phyloP scores from a whole-genome alignment of 1,140 invertebrate species.

The Pseudobourletiella spinata region DNA sequence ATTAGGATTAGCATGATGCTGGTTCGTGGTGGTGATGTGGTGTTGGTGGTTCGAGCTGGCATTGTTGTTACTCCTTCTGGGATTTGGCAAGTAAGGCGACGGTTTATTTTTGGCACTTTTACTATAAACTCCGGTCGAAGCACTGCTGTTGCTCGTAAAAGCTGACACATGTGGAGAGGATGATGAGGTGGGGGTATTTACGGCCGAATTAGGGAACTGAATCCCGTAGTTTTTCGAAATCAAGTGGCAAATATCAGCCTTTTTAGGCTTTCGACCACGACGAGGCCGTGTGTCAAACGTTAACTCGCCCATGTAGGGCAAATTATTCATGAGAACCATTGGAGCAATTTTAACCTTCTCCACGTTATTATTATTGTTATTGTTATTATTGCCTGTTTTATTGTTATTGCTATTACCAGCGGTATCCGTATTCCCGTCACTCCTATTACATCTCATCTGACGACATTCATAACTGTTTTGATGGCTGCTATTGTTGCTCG shows the following conservation, averaged over 20 bases:
- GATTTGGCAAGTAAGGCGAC: not conserved
- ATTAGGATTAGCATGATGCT: not conserved
- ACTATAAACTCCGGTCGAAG: not conserved
- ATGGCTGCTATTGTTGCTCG: too few relatives aligned
- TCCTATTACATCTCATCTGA: too few relatives aligned
- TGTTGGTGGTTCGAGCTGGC: not conserved
- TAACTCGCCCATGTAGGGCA: constrained; percentile 84
- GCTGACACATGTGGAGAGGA: not conserved
- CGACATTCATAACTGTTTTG: too few relatives aligned
- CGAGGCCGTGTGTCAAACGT: constrained; percentile 72
- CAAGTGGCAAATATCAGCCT: constrained; percentile 80
- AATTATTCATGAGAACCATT: constrained; percentile 41
- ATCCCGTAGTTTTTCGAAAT: constrained; percentile 82
- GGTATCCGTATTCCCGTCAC: not conserved
- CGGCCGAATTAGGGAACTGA: constrained; percentile 29
- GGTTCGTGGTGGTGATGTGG: not conserved
- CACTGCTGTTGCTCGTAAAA: not conserved
- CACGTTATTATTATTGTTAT: not conserved
- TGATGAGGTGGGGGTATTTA: constrained; percentile 19
- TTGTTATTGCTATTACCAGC: not conserved
- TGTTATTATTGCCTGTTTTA: not conserved
- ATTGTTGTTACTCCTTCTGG: not conserved
- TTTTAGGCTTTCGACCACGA: constrained; percentile 75
- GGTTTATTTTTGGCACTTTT: constrained; percentile 11
- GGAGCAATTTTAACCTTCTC: constrained; percentile 14